Percentiles rank a stretch among this genome's conserved stretches.
Conservation (phyloP, 2,797 vertebrate genomes). For the Lagodon rhomboides region DNA sequence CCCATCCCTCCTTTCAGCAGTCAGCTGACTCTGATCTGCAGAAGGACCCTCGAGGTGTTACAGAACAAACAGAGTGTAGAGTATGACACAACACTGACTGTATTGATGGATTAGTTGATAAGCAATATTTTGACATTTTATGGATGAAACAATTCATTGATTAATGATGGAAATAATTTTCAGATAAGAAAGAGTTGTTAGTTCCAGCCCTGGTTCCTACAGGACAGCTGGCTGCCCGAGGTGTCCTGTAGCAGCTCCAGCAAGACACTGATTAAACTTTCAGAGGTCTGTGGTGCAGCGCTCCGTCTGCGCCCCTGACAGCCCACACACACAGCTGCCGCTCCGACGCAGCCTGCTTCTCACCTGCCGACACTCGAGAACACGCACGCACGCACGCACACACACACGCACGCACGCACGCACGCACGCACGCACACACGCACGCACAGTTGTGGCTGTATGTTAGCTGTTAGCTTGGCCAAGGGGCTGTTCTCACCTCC, state of each 20-base stretch:
- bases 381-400: constrained; percentile 25
- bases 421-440: constrained; percentile 32
- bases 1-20: neutral
- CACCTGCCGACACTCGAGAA: constrained; percentile 61
- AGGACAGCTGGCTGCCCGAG: neutral
- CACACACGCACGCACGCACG: constrained; percentile 26
- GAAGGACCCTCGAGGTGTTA: no score
- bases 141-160: no score
- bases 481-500: constrained; percentile 3
- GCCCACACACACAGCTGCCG: constrained; percentile 51
- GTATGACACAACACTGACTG: no score
- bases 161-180: no score
- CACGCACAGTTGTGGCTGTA: constrained; percentile 19
- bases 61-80: no score
- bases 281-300: constrained; percentile 27
- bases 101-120: no score
- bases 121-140: no score
- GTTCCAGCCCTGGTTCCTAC: no score
- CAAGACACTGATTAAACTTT: constrained; percentile 58
- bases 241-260: neutral
- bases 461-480: constrained; percentile 20
- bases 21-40: no score
- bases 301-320: constrained; percentile 16
- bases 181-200: no score
- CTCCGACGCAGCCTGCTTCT: constrained; percentile 42